Evolutionary conservation across 2,797 vertebrate genomes (phyloP), one percentile per base, ranked within the genome.

Genomic region (Serranus cabrilla): DNA sequence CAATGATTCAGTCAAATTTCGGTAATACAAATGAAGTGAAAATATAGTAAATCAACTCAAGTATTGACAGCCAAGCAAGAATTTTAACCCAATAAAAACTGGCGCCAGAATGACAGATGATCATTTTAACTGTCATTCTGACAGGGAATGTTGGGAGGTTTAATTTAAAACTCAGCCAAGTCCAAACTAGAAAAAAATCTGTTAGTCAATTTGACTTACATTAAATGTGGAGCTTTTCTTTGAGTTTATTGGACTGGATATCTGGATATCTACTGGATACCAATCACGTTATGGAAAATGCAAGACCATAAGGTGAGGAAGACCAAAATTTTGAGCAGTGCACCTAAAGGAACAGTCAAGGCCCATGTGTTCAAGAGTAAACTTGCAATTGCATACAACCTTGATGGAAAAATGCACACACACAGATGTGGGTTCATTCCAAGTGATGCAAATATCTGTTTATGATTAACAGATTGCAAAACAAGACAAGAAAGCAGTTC

Each of bases 121-220:
- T 31, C 27, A 31, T 31, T 31, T 31, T 31, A 3, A 31, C 27
- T 31, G 27, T 84, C 69, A 13, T 61, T 47, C 59, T 70, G 76
- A 40, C 76, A 66, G 39, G 10, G 50, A 59, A 51, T 55, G 21
- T n/a, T 18, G 14, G 10, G 57, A 54, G 45, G 52, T 43, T 63
- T 56, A 56, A 59, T 63, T 76, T 58, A 54, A 40, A 11, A 62
- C 73, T 42, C 21, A 27, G 62, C 65, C 25, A 37, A 54, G 40
- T 71, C 56, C 51, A 56, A 65, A 69, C 21, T 20, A 66, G 51
- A 75, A 59, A 23, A 47, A 54, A 60, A 74, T 71, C 43, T 43
- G 43, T 52, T 56, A 34, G 31, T 31, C 31, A 62, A 64, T 16
- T 55, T 11, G 14, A 27, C 42, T 34, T 3, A 8, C 47, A 18